Percentiles rank a stretch among this genome's conserved stretches.
Evolutionary conservation across 1,140 invertebrate species (phyloP).

Genomic region (Ostrea edulis): DNA sequence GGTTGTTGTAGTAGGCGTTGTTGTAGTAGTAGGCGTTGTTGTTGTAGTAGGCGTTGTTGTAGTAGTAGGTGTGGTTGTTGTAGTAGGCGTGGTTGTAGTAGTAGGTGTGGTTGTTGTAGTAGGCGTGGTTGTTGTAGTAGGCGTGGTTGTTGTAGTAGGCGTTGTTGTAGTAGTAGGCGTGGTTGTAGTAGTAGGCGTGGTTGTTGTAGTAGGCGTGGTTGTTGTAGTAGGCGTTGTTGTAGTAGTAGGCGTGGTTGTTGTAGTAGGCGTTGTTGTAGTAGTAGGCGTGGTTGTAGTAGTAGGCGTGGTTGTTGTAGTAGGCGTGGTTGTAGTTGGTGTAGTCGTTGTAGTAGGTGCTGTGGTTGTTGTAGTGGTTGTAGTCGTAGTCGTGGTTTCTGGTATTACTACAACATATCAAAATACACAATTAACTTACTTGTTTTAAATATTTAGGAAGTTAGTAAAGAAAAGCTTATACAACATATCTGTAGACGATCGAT

Average conservation of each 20-base stretch:
- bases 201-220: background rate
- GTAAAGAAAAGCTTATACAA: background rate
- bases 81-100: background rate
- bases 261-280: conserved; percentile 30
- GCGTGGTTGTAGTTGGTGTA: background rate
- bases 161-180: conserved; percentile 41
- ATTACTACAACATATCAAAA: background rate
- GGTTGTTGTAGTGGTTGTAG: background rate
- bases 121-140: conserved; percentile 1
- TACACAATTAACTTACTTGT: background rate
- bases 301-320: background rate
- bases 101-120: background rate
- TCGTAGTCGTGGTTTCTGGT: background rate
- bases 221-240: conserved; percentile 39
- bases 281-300: background rate
- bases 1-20: background rate
- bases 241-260: conserved; percentile 46
- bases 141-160: background rate
- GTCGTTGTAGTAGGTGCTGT: background rate
- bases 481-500: background rate
- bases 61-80: background rate
- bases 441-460: background rate
- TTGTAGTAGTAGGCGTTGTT: background rate
- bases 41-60: background rate
- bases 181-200: conserved; percentile 4